Evolutionary conservation across 2,113 vertebrate genomes (phyloP).

Genomic region (Romanogobio albipinnatus): DNA sequence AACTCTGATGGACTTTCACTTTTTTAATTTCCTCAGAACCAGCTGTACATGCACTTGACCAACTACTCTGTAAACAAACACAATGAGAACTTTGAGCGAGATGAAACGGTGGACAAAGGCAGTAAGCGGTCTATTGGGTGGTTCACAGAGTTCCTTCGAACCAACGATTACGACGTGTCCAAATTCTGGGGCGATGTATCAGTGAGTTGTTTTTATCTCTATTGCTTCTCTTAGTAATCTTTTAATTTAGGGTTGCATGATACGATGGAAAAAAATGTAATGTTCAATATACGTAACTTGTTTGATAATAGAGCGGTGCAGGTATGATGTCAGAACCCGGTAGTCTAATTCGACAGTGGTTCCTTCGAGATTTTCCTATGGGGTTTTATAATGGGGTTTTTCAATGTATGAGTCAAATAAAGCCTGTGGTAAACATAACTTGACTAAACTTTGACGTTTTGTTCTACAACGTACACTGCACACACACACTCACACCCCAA

Average conservation of each 20-base stretch:
- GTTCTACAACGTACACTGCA: no score
- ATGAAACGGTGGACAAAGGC: slow-evolving; percentile 95
- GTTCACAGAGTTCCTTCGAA: slow-evolving; percentile 96
- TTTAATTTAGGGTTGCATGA: background rate
- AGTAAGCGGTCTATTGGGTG: slow-evolving; percentile 97
- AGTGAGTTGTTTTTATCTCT: slow-evolving; percentile 78
- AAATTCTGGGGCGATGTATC: slow-evolving; percentile 99
- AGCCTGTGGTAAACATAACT: no score
- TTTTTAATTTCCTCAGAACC: slow-evolving; percentile 78
- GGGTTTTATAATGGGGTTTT: no score
- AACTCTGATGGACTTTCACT: background rate
- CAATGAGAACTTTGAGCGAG: slow-evolving; percentile 93
- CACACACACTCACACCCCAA: no score
- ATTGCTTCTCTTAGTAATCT: background rate
- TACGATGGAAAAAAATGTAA: no score
- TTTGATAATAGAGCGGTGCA: background rate
- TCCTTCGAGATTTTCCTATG: no score
- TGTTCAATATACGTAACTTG: no score
- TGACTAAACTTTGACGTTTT: no score
- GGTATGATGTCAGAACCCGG: no score
- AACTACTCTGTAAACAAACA: slow-evolving; percentile 99
- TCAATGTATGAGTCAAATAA: no score
- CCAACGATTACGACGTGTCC: slow-evolving; percentile 90
- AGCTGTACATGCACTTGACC: slow-evolving; percentile 97
- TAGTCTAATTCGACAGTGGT: no score